Base-by-base conservation (phyloP, 2,113 vertebrate species). In the Xiphophorus hellerii region DNA sequence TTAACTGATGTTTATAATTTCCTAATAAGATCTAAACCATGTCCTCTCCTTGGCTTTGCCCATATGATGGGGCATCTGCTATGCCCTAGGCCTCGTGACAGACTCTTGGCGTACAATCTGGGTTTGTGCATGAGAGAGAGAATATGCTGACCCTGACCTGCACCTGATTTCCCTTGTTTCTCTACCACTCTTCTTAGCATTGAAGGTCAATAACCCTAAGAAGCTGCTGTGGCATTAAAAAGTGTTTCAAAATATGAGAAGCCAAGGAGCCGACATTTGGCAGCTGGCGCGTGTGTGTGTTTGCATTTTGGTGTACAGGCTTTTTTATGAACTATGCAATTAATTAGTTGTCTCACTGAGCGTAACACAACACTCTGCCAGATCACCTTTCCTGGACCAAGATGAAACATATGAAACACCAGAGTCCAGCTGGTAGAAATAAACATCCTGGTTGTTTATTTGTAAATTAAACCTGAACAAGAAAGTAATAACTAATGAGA, bases 31-130 rank as follows among this genome's bases (percentile, higher is more conserved):
- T 81, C 73, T 87, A 82, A 84, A 81, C 81, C 74, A 72, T 82
- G 72, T 86, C 80, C 48, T 74, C 62, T 74, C 54, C 39, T 51
- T 81, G 82, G 67, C 51, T 84, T 76, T 83, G 87, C 66, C 84
- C 88, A 85, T 85, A 84, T 82, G 88, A 90, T 67, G 76, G 80
- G 88, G 87, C 89, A 90, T 81, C 81, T 91, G 87, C 65, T 80
- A 77, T 62, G 88, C 87, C 66, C 8, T 62, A 69, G 89, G 91
- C 85, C 54, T 33, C 4, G 10, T 64, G 78, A 74, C 63, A 33
- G 69, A 35, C 81, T 69, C 10, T 5, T 71, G 39, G 11, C 69
- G 74, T 42, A 15, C 65, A 66, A 73, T 84, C 79, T 42, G 73
- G 73, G 76, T 58, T 51, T 0, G 54, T 61, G 76, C 69, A 61